Evolutionary conservation across 2,888 invertebrate species (phyloP), one percentile per base, ranked within the genome.

Genomic region (Macaria liturata): DNA sequence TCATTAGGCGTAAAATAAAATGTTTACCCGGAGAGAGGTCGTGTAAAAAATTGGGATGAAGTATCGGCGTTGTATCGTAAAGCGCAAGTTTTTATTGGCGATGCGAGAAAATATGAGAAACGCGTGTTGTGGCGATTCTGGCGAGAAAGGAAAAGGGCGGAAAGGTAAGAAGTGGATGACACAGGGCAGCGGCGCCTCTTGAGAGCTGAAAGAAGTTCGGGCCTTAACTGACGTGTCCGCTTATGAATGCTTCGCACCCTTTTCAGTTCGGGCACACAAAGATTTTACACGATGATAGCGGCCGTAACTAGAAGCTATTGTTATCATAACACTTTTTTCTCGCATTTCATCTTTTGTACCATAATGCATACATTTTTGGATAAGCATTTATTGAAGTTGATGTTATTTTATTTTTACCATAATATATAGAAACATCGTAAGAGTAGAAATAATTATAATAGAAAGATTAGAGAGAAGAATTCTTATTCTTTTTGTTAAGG

Each of bases 131-230:
- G 69, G 71, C 68, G 71, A 76, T 78, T 73, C 67, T 71, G 64
- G 63, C 66, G 67, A 46, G 71, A 74, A 74, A 72, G 66, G 71
- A 73, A 60, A 65, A 65, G 61, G 63, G 58, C 71, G 75, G 75
- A 76, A 80, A 78, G 77, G 81, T 77, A 77, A 73, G 80, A 85
- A 83, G 81, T 81, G 77, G 81, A 83, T 78, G 83, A 80, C 78
- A 80, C 75, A 79, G 78, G 80, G 76, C 76, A 76, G 72, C 56
- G 75, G 68, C 70, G 79, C 80, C 83, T 83, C 85, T 79, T 61
- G 83, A 84, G 87, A 69, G 70, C 78, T 81, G 80, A 84, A 81
- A 83, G 83, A 86, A 82, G 83, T 84, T 83, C 76, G 83, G 85
- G 81, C 80, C 82, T 78, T 76, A 80, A 78, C 82, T 84, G 83